Conservation (phyloP, 2,888 invertebrate species). For the Scaptomyza parva region DNA sequence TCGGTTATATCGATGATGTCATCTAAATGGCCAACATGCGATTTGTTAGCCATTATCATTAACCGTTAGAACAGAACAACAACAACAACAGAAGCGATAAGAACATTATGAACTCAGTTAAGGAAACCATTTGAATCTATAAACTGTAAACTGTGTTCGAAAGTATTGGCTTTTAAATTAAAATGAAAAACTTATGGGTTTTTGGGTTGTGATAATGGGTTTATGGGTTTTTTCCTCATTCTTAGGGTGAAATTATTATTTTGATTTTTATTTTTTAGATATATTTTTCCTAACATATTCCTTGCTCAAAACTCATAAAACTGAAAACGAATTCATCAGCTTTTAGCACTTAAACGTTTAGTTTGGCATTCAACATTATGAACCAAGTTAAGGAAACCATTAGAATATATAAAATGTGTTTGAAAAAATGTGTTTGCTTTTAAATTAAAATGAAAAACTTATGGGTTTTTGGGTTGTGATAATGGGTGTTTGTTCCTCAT, state of each 20-base stretch:
- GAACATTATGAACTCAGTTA: conserved; percentile 28
- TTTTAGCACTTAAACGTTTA: neutral
- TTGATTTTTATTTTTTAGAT: too few species aligned
- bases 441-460: neutral
- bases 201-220: neutral
- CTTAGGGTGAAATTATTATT: neutral
- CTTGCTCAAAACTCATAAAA: neutral
- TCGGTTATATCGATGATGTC: conserved; percentile 78
- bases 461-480: neutral
- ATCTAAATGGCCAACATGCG: conserved; percentile 75
- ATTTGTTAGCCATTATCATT: conserved; percentile 62
- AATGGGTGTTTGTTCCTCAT: neutral
- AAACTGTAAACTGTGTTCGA: conserved; percentile 13
- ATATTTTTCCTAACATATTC: neutral
- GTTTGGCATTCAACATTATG: conserved; percentile 17
- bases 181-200: neutral
- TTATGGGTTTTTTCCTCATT: neutral
- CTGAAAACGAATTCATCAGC: neutral
- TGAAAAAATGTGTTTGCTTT: conserved; percentile 4
- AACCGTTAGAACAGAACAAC: too few species aligned
- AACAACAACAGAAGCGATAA: conserved; percentile 17
- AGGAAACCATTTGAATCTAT: conserved; percentile 41
- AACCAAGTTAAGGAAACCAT: conserved; percentile 30
- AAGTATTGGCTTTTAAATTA: too few species aligned
- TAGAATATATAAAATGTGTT: conserved; percentile 25